Percentiles rank a stretch among this genome's conserved stretches.
These are phyloP conservation scores for Schrankia costaestrigalis DNA, from an alignment of 2,888 invertebrate species.

Conservation along the genomic window DNA sequence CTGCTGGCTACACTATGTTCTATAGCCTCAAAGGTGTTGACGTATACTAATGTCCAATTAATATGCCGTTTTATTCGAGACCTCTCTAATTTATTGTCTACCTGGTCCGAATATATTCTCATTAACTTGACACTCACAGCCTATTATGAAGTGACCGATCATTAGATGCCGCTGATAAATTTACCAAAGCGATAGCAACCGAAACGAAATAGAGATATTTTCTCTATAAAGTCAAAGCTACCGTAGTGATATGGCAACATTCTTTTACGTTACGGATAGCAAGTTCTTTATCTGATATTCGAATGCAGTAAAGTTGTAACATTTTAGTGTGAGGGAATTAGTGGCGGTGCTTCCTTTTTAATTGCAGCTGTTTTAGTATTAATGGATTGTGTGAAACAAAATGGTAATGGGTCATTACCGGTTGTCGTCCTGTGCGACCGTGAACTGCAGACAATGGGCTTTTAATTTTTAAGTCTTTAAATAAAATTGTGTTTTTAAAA, in stretches of 20 bases:
- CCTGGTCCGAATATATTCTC: constrained; percentile 71
- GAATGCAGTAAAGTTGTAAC: constrained; percentile 54
- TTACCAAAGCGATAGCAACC: constrained; percentile 43
- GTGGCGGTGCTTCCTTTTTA: constrained; percentile 49
- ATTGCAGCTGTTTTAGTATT: constrained; percentile 50
- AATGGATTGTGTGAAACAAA: constrained; percentile 65
- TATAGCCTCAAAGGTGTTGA: constrained; percentile 52
- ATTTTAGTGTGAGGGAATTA: constrained; percentile 42
- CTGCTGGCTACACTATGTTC: constrained; percentile 39
- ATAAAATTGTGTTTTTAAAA: constrained; percentile 16
- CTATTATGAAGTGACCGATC: constrained; percentile 69
- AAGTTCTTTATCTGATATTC: constrained; percentile 51
- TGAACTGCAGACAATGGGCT: constrained; percentile 41
- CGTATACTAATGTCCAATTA: constrained; percentile 74
- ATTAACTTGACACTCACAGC: constrained; percentile 73
- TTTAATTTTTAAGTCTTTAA: constrained; percentile 25
- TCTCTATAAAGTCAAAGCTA: constrained; percentile 52
- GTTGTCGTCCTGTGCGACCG: constrained; percentile 49
- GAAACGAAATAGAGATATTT: constrained; percentile 67
- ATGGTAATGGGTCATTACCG: constrained; percentile 62
- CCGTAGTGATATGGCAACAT: constrained; percentile 42
- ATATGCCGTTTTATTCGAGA: constrained; percentile 71
- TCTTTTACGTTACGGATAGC: constrained; percentile 34
- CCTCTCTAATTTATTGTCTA: constrained; percentile 70
- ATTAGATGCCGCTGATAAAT: constrained; percentile 70